A percentile compares a stretch with the other conserved stretches of the same genome.
phyloP scores from a whole-genome alignment of 37 sponge, comb jelly and placozoan species.

The Ianthella basta region DNA sequence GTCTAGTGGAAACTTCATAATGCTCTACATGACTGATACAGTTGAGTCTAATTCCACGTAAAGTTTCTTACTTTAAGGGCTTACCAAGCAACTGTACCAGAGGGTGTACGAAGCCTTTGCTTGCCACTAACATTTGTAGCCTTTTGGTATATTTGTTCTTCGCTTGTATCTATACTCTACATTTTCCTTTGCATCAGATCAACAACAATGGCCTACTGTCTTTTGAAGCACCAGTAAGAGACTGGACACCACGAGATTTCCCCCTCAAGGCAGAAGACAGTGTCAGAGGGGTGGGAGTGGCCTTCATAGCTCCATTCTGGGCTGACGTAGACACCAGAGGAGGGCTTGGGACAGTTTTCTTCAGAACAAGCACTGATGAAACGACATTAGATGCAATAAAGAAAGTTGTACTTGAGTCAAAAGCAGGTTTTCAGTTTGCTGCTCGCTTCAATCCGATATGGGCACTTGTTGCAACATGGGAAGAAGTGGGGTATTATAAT shows the following conservation, averaged over 20 bases:
- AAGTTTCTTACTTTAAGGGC: too few relatives aligned
- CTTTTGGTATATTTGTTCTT: too few relatives aligned
- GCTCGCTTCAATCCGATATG: neutral
- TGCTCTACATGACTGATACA: too few relatives aligned
- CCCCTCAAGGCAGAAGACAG: neutral
- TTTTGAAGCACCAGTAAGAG: slow-evolving; percentile 5
- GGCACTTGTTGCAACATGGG: slow-evolving; percentile 30
- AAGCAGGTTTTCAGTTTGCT: too few relatives aligned
- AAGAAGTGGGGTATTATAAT: slow-evolving; percentile 14
- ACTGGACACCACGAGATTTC: neutral
- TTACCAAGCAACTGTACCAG: too few relatives aligned
- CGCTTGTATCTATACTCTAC: too few relatives aligned
- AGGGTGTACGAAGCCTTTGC: too few relatives aligned
- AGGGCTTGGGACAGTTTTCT: neutral
- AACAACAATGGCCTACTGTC: slow-evolving; percentile 37
- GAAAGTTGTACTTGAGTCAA: neutral
- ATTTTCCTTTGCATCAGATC: slow-evolving; percentile 4
- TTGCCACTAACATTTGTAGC: too few relatives aligned
- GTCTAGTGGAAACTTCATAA: too few relatives aligned
- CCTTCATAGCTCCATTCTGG: slow-evolving; percentile 31
- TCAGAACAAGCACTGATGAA: slow-evolving; percentile 1
- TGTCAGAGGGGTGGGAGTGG: slow-evolving; percentile 17
- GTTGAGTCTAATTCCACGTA: too few relatives aligned
- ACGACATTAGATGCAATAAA: neutral
- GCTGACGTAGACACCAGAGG: slow-evolving; percentile 24